A percentile compares a stretch with the other conserved stretches of the same genome.
Conservation (phyloP, 2,797 vertebrate species). For the Rhodeus uyekii region DNA sequence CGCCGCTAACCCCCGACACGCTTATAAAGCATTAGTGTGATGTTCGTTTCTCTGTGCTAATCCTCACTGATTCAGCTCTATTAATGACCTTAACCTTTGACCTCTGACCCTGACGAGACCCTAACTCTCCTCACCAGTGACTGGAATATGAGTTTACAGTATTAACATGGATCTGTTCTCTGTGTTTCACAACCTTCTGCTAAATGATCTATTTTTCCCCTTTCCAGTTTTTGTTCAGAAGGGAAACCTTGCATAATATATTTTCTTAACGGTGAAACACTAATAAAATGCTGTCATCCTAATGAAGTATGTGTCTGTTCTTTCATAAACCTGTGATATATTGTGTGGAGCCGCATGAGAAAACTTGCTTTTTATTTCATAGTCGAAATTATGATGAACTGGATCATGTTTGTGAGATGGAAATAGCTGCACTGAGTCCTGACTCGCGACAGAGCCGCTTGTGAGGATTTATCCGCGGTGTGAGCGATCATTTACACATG, state of each 20-base stretch:
- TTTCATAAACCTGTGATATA: not conserved
- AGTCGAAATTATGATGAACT: too few species aligned
- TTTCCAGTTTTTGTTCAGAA: slow-evolving; percentile 39
- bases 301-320: slow-evolving; percentile 13
- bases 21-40: too few species aligned
- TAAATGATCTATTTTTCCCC: slow-evolving; percentile 79
- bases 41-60: too few species aligned
- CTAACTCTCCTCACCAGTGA: not conserved
- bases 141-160: not conserved
- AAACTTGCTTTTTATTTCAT: too few species aligned
- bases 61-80: too few species aligned
- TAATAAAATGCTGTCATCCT: slow-evolving; percentile 58
- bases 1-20: not conserved
- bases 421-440: too few species aligned
- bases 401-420: too few species aligned
- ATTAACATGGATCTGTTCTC: not conserved
- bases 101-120: not conserved
- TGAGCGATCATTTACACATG: not conserved
- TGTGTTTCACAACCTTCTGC: not conserved
- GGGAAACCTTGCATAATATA: slow-evolving; percentile 46
- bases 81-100: not conserved
- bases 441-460: too few species aligned
- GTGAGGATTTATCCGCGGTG: not conserved
- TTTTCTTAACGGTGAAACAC: slow-evolving; percentile 62
- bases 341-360: not conserved